Base-by-base conservation (phyloP, 2,797 vertebrate species). In the Amphiprion clarkii region DNA sequence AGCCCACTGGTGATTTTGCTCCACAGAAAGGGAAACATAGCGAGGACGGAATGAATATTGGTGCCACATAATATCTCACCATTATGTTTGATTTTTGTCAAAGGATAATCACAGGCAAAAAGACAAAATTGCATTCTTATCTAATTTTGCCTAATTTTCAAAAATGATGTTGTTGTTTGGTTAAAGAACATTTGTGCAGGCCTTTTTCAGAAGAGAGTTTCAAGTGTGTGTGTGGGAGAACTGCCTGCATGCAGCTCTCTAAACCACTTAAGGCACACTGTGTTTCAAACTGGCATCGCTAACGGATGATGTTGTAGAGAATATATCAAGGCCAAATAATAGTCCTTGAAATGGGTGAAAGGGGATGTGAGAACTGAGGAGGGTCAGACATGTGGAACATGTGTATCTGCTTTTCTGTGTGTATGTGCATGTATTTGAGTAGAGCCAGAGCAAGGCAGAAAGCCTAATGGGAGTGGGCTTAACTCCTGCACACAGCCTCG, bases 381-480 rank as follows among this genome's bases (percentile, higher is more conserved):
- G 83, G 87, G 88, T 88, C 83, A 86, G 84, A 86, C 87, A 88
- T 89, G 87, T 88, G 82, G 86, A 87, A 90, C 87, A 81, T 83
- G 87, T 88, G 89, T 89, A 88, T 83, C 82, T 81, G 62, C 74
- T 76, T 79, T 76, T 87, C 61, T 85, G 67, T 71, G 62, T 81
- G 79, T 82, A 76, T 74, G 79, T 86, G 78, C 29, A 17, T 91
- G 92, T 69, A 68, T 90, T 90, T 91, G 81, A 88, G 81, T 85
- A 81, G 82, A 93, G 77, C 90, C 76, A 70, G 62, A 92, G 90
- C 89, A 86, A 89, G 87, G 92, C 90, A 90, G 90, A 94, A 94
- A 93, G 92, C 94, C 92, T 94, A 95, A 95, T 95, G 92, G 94
- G 92, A 95, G 92, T 94, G 93, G 91, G 95, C 94, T 95, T 95